Percentiles rank a stretch among this genome's conserved stretches.
Evolutionary conservation across 2,797 vertebrate species (phyloP).

Genomic region (Peromyscus attwateri): DNA sequence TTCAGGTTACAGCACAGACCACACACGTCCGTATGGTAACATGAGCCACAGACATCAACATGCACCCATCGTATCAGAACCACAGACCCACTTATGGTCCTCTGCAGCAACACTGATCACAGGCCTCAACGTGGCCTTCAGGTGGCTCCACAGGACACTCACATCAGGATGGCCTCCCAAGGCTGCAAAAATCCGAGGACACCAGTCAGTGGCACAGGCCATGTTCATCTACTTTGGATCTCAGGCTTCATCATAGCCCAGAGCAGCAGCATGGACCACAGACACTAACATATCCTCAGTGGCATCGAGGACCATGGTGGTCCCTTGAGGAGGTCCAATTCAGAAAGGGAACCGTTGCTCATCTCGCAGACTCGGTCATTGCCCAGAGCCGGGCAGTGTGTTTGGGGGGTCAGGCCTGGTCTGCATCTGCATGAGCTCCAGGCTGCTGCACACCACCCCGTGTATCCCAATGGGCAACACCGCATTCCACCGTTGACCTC

Average conservation of each 20-base stretch:
- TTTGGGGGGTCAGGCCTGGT: too few species aligned
- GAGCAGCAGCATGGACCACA: background rate
- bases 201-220: background rate
- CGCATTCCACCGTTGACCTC: background rate
- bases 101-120: background rate
- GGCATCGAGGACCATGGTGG: background rate
- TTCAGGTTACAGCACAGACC: too few species aligned
- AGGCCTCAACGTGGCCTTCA: background rate
- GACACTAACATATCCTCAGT: background rate
- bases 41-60: too few species aligned
- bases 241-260: background rate
- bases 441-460: background rate
- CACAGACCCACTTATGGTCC: background rate
- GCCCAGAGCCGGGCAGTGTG: background rate
- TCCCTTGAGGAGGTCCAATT: background rate
- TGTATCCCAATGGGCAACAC: background rate
- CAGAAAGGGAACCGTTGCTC: background rate
- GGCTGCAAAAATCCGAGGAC: background rate
- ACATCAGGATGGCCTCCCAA: background rate
- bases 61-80: too few species aligned
- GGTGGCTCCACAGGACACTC: too few species aligned
- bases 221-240: background rate
- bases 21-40: too few species aligned
- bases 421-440: background rate
- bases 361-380: accelerated